These are phyloP conservation scores for Zapornia atra DNA, from an alignment of 2,113 vertebrate species.

Conservation along the genomic window DNA sequence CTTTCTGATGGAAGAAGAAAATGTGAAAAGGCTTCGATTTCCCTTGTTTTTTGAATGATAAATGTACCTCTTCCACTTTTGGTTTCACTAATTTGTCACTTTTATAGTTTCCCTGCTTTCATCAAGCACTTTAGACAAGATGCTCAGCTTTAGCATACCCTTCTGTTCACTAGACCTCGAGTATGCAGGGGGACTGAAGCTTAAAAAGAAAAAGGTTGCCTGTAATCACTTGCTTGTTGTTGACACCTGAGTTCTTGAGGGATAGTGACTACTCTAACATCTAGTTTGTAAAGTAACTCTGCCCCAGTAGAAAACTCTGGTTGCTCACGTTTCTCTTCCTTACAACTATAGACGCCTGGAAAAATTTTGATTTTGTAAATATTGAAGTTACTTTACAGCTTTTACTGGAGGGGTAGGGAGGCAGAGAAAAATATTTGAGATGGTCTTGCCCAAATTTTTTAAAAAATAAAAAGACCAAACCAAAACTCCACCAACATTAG, in stretches of 20 bases:
- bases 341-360: neutral
- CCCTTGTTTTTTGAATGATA: neutral
- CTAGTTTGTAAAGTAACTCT: neutral
- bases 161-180: neutral
- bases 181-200: neutral
- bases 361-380: neutral
- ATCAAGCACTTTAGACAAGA: constrained; percentile 47
- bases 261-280: neutral
- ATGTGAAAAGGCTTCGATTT: neutral
- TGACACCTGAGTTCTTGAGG: neutral
- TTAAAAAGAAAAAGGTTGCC: neutral
- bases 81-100: neutral
- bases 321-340: neutral
- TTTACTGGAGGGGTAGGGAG: no score
- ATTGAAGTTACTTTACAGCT: neutral
- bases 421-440: neutral
- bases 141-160: neutral
- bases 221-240: neutral
- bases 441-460: neutral
- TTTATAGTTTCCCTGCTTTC: neutral
- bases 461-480: neutral
- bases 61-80: neutral
- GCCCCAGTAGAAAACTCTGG: neutral
- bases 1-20: neutral
- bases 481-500: neutral